These are phyloP conservation scores for Tapirus terrestris DNA, from an alignment of 2,113 vertebrate genomes.

Conservation along the genomic window DNA sequence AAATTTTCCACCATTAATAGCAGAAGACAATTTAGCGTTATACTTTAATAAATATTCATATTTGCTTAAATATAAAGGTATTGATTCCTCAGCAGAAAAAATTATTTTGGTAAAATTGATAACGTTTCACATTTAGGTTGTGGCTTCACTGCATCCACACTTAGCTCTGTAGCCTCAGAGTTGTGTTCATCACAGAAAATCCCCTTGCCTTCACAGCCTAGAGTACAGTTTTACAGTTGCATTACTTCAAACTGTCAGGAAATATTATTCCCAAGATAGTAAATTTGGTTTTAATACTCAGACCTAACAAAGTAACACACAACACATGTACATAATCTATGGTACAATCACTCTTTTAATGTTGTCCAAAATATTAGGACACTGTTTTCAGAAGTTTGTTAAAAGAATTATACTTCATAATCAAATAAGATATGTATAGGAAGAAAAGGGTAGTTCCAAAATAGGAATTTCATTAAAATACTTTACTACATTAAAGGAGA, in stretches of 20 bases:
- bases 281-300: background rate
- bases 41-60: background rate
- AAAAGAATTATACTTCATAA: background rate
- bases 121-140: background rate
- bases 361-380: background rate
- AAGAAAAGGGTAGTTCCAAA: background rate
- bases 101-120: background rate
- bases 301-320: background rate
- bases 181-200: background rate
- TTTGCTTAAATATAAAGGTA: background rate
- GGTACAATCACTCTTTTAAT: background rate
- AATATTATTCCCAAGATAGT: background rate
- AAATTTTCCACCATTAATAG: background rate
- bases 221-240: background rate
- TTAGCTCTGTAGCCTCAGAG: background rate
- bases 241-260: background rate
- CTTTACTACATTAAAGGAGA: background rate
- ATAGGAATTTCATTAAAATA: background rate
- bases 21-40: background rate
- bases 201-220: background rate
- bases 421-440: background rate
- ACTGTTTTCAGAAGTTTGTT: background rate
- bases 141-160: background rate
- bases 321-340: background rate
- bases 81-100: background rate